A percentile compares a stretch with the other conserved stretches of the same genome.
Conservation (phyloP, 92 coral and sea anemone species). For the Palythoa grandis region DNA sequence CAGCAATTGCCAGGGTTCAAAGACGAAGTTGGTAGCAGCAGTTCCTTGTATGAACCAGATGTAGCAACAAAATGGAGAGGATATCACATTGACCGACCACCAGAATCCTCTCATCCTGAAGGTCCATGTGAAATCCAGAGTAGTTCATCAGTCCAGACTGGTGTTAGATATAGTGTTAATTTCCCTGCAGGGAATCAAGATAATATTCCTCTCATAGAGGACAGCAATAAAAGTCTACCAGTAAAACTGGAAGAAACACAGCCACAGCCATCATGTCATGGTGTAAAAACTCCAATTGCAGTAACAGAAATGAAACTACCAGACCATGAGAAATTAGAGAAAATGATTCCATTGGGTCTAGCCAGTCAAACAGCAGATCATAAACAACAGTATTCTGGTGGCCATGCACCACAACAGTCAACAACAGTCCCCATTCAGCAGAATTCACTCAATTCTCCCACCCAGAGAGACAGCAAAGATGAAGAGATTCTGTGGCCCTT, state of each 20-base stretch:
- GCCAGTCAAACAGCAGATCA: conserved; percentile 33
- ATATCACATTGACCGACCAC: conserved; percentile 48
- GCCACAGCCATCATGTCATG: background rate
- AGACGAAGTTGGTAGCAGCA: background rate
- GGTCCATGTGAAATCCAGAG: background rate
- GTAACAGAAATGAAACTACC: background rate
- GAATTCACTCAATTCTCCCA: background rate
- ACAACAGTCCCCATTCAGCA: background rate
- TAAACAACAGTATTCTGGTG: background rate
- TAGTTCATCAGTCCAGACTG: conserved; percentile 18
- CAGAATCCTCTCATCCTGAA: conserved; percentile 5
- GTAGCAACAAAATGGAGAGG: conserved; percentile 23
- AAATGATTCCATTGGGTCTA: conserved; percentile 6
- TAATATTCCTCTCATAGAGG: conserved; percentile 34
- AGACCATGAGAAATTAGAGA: conserved; percentile 1
- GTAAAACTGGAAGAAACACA: background rate
- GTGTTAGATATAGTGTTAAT: conserved; percentile 10
- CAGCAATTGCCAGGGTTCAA: background rate
- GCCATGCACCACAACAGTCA: background rate
- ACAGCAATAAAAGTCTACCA: background rate
- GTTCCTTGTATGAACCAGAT: background rate
- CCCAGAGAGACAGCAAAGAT: background rate
- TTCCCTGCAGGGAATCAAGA: conserved; percentile 12
- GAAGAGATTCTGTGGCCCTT: conserved; percentile 18
- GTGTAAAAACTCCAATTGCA: conserved; percentile 21